Evolutionary conservation across 1,140 invertebrate genomes (phyloP), one percentile per base, ranked within the genome.

Genomic region (Drosophila guanche): DNA sequence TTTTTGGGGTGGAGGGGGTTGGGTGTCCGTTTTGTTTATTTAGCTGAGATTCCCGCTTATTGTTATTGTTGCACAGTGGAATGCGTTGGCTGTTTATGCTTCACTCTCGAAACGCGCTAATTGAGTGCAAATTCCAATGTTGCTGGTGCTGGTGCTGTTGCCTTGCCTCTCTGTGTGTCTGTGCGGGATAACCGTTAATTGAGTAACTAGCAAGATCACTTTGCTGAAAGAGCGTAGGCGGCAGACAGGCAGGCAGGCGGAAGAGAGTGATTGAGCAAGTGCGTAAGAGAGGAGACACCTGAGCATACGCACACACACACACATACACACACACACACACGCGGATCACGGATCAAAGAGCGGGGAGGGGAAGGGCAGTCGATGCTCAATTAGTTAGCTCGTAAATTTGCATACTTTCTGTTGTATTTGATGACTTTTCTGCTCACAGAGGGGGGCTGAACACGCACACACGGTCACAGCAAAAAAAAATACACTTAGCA

Each of bases 341-440:
- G 23, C 53, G n/a, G 12, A 51, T 41, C 61, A 54, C 51, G 37
- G 55, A 55, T 48, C 25, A 43, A 57, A 51, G 14, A 47, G 47
- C 37, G 16, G 23, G 33, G 10, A 10, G 33, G 33, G 37, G 57
- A 74, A 65, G 56, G 70, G 65, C 65, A 75, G 78, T 77, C 63
- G 68, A 86, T 37, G 33, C 84, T 89, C 79, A 86, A 86, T 86
- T 83, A 88, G 78, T 86, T 88, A 86, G 83, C 74, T 86, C 83
- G 79, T 83, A 83, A 83, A 86, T 86, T 88, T 86, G 83, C 83
- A 86, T 86, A 86, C 4, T 37, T 37, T 12, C 88, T 86, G 16
- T 20, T 20, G 16, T 20, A 20, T 81, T 58, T 52, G 75, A 83
- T 83, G 61, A 83, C 78, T 37, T 37, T 37, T 37, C 33, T 71